These are phyloP conservation scores for Gambusia holbrooki DNA, from an alignment of 2,113 vertebrate genomes.

Conservation along the genomic window DNA sequence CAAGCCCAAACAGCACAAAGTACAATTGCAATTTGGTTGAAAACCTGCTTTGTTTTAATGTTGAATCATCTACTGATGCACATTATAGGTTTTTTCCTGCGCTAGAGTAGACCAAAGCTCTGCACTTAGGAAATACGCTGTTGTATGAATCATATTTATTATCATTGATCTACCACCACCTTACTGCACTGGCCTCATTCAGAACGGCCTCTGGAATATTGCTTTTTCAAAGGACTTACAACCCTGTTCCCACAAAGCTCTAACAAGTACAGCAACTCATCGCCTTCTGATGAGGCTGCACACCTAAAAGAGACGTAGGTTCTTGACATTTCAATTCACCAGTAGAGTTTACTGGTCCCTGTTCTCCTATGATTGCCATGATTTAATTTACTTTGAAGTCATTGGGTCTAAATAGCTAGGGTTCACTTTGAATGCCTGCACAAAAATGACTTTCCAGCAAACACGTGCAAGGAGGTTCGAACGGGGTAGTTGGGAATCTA, in stretches of 20 bases:
- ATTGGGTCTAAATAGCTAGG: constrained; percentile 7
- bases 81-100: constrained; percentile 36
- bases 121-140: constrained; percentile 43
- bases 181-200: constrained; percentile 40
- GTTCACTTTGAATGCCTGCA: constrained; percentile 9
- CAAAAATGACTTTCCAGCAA: neutral
- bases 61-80: constrained; percentile 14
- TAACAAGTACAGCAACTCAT: constrained; percentile 42
- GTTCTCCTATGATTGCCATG: constrained; percentile 15
- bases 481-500: neutral
- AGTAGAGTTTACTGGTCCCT: constrained; percentile 20
- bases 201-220: constrained; percentile 49
- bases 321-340: constrained; percentile 54
- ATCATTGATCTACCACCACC: constrained; percentile 67
- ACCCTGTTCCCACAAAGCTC: constrained; percentile 22
- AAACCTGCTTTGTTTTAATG: constrained; percentile 35
- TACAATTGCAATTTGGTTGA: constrained; percentile 21
- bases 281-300: constrained; percentile 44
- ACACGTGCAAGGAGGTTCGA: too few species aligned
- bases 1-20: neutral
- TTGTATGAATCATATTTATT: constrained; percentile 65
- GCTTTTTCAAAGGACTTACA: constrained; percentile 45
- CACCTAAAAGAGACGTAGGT: constrained; percentile 21
- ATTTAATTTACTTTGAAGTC: constrained; percentile 23
- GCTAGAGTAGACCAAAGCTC: constrained; percentile 33